Base-by-base conservation (phyloP, 2,113 vertebrate genomes). In the Prolemur simus region DNA sequence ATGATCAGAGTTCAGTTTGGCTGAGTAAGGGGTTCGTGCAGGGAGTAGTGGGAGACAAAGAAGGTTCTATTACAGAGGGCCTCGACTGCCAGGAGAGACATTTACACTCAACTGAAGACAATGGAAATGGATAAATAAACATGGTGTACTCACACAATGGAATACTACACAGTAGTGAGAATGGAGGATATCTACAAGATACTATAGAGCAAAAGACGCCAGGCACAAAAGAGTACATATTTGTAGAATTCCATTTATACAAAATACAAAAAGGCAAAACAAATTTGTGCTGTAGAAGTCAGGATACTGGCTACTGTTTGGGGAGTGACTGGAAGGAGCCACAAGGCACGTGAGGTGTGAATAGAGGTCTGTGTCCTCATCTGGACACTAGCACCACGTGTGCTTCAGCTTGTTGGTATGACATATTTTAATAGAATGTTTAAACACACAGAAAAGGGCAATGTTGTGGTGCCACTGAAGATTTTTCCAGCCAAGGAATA, bases 21-120 rank as follows among this genome's bases (percentile, higher is more conserved):
- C 11, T 27, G 42, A 64, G 32, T 6, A 0, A 23, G 29, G 25
- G 27, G 10, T 9, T 3, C 0, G 2, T 0, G 25, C 12, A 74
- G 49, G 73, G 34, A 63, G 37, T 0, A 47, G 47, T 10, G 29
- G 39, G 29, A 83, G 21, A 12, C 0, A 6, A 29, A 89, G 85
- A 73, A 52, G 60, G 49, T 18, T 63, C 27, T 83, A 17, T 20
- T 17, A 34, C 2, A 8, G 15, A 68, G 27, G 63, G 25, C 45
- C 56, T 20, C 69, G 27, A 77, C 77, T 56, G 25, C 81, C 37
- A 4, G 77, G 42, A 42, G 29, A 73, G 15, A 47, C 15, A 6
- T 13, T 56, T 29, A 45, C 8, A 83, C 20, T 64, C 87, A 56
- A 14, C 23, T 49, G 64, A 77, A 90, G 42, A 8, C 25, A 6